Conservation (phyloP, 2,888 invertebrate species). For the Drosophila paramelanica region DNA sequence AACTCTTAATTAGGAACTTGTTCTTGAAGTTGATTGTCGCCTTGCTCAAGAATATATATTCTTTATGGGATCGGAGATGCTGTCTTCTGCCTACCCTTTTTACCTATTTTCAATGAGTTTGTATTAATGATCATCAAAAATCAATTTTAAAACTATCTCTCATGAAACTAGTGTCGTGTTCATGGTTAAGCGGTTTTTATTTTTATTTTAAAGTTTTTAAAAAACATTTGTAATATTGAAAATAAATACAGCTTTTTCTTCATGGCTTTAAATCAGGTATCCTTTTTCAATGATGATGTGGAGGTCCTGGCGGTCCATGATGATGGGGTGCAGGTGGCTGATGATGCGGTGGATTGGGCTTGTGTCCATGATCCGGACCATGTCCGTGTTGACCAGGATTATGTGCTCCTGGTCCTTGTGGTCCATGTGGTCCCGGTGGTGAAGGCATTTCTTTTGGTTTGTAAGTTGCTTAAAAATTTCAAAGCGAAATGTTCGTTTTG, state of each 20-base stretch:
- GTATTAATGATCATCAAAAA: too few relatives aligned
- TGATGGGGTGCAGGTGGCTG: conserved; percentile 23
- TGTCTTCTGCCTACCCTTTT: too few relatives aligned
- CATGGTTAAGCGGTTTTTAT: too few relatives aligned
- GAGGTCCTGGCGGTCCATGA: conserved; percentile 9
- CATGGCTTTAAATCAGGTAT: neutral
- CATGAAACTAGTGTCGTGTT: too few relatives aligned
- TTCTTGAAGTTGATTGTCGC: too few relatives aligned
- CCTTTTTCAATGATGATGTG: conserved; percentile 15
- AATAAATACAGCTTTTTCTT: neutral
- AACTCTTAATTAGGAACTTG: too few relatives aligned
- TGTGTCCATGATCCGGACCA: conserved; percentile 25
- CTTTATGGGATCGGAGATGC: too few relatives aligned
- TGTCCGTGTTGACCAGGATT: conserved; percentile 18
- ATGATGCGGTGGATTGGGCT: conserved; percentile 28
- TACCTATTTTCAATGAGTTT: too few relatives aligned
- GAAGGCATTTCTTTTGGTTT: conserved; percentile 24
- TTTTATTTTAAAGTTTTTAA: neutral
- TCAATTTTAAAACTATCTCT: too few relatives aligned
- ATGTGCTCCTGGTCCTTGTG: conserved; percentile 14
- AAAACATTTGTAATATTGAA: neutral
- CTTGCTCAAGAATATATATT: too few relatives aligned
- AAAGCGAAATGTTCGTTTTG: conserved; percentile 2
- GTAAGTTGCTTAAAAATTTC: neutral
- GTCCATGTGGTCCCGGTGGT: conserved; percentile 24